Evolutionary conservation across 1,140 invertebrate genomes (phyloP), one percentile per base, ranked within the genome.

Genomic region (Drosophila novamexicana): DNA sequence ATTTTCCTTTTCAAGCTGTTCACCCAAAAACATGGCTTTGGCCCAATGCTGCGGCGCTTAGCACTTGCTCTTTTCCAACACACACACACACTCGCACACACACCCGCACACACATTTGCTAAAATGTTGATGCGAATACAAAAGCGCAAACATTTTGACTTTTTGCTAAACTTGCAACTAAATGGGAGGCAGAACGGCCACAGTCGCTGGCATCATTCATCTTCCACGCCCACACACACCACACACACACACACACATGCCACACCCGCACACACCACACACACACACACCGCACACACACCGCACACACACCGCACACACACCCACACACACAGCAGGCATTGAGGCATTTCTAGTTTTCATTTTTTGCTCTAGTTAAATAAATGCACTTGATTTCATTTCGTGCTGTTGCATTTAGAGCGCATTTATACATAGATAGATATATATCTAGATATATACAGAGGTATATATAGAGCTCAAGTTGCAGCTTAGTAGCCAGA

Each of bases 311-410:
- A 37, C 22, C 4, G 0, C 22, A 29, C 22, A 18, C 44, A 57
- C 57, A 22, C 64, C 34, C 54, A 61, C 56, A 22, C 62, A 63
- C 45, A 76, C 18, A 34, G 14, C 40, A 29, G 34, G 16, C 8
- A 10, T 22, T 29, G 32, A 59, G 57, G 39, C 50, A 69, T 40
- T 63, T 63, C 50, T 75, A 45, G 42, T 66, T 66, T 56, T 52
- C 18, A 18, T 47, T 58, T 36, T 56, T 71, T 54, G 45, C 29
- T 18, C 44, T 45, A 37, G 58, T 72, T 88, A 79, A 89, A 88
- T 88, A 88, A 88, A 89, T 88, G 84, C 83, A 88, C 77, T 88
- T 88, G 83, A 88, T 88, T 88, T 89, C 84, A 88, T 88, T 88
- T 77, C 69, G 79, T 80, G 83, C 79, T 89, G 83, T 88, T 86